Base-by-base conservation (phyloP, 2,888 invertebrate species). In the Autographa pulchrina region DNA sequence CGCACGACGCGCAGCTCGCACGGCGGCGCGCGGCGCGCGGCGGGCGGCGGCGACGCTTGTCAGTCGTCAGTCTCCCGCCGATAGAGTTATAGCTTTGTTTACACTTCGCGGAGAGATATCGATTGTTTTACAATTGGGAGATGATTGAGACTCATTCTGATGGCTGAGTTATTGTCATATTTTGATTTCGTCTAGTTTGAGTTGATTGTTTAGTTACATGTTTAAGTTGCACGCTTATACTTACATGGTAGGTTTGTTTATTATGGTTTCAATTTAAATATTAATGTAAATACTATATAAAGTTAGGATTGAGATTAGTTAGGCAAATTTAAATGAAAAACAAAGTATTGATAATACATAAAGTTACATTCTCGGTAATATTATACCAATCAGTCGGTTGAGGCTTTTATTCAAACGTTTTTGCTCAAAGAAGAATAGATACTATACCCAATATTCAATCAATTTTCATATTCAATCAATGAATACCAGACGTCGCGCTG, bases 1-100 rank as follows among this genome's bases (percentile, higher is more conserved):
- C 72, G 77, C 65, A 64, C 62, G 67, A 38, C 43, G 48, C 48
- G 6, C 48, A n/a, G 48, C 48, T 25, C 25, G 25, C 25, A 25
- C 25, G 25, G 3, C 25, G 76, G 64, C 72, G 80, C 65, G 62
- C 61, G 67, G 35, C 41, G 48, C 48, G 5, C 48, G n/a, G 48
- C 48, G 48, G 48, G 48, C 48, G 48, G 59, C 18, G 48, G 41
- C 70, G 56, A n/a, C 20, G 56, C 66, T 48, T n/a, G 48, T 48
- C 48, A 48, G n/a, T 7, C n/a, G n/a, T 16, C 14, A 14, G 43
- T 41, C 43, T n/a, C 43, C 60, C 35, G 31, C 62, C 75, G 72
- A 78, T 80, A 67, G 64, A 75, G 58, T 75, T 78, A 75, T 71
- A 60, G 72, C 54, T 54, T 75, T 79, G 68, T 79, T 78, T 79